phyloP scores from a whole-genome alignment of 2,113 vertebrate species.

The Hippocampus comes region DNA sequence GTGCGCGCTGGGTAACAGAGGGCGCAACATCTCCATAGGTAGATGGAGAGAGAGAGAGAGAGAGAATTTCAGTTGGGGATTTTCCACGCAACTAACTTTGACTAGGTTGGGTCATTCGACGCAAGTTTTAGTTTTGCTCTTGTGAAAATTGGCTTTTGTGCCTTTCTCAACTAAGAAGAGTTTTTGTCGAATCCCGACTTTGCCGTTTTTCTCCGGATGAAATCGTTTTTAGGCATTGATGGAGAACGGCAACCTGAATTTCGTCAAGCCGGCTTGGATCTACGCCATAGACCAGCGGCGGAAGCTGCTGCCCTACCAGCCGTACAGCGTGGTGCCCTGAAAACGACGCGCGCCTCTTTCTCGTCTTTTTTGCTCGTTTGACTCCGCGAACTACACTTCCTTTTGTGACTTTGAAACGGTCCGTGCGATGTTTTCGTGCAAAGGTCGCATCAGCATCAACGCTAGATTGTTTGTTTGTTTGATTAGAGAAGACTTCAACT shows the following conservation, averaged over 20 bases:
- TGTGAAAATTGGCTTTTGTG: too few relatives aligned
- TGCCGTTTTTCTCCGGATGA: neutral
- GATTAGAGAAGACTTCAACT: neutral
- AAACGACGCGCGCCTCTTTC: neutral
- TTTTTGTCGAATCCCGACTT: too few relatives aligned
- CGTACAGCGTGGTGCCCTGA: constrained; percentile 80
- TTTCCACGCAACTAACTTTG: too few relatives aligned
- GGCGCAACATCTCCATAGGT: too few relatives aligned
- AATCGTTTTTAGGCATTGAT: constrained; percentile 76
- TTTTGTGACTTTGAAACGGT: constrained; percentile 3
- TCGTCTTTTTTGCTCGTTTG: neutral
- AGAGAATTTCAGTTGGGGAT: too few relatives aligned
- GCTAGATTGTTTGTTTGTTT: constrained; percentile 1
- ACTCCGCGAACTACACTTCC: constrained; percentile 13
- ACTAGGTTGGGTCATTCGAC: too few relatives aligned
- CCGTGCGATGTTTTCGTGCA: neutral
- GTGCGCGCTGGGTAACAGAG: too few relatives aligned
- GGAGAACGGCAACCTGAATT: constrained; percentile 82
- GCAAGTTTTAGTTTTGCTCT: too few relatives aligned
- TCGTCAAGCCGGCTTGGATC: constrained; percentile 86
- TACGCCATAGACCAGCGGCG: constrained; percentile 82
- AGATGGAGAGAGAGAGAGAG: too few relatives aligned
- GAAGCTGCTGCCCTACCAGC: constrained; percentile 84
- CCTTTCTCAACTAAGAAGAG: too few relatives aligned
- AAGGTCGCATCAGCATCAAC: neutral